These are phyloP conservation scores for Drosophila tristis DNA, from an alignment of 1,140 invertebrate genomes.

Conservation along the genomic window DNA sequence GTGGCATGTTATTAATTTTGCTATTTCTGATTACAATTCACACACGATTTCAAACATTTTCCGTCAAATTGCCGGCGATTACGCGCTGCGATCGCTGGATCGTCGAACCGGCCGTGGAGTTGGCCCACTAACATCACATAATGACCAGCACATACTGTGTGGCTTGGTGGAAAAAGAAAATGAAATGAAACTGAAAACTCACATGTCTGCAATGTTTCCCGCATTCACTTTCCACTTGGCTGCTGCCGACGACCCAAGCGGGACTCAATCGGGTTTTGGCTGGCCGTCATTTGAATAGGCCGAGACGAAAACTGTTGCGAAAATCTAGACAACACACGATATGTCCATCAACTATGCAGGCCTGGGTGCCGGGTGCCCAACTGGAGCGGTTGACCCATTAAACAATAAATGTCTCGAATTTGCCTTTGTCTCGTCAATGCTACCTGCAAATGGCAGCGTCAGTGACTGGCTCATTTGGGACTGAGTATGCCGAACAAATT, in stretches of 20 bases:
- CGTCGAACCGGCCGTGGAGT: conserved; percentile 57
- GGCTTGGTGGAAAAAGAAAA: conserved; percentile 24
- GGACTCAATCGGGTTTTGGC: conserved; percentile 26
- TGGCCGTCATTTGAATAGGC: conserved; percentile 77
- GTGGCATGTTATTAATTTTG: conserved; percentile 62
- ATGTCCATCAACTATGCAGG: conserved; percentile 21
- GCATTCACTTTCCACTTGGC: conserved; percentile 82
- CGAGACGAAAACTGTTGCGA: conserved; percentile 60
- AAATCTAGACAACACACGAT: conserved; percentile 38
- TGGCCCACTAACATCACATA: conserved; percentile 77
- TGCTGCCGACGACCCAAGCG: conserved; percentile 43
- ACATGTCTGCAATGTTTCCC: conserved; percentile 74
- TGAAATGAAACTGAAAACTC: conserved; percentile 64
- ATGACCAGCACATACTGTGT: conserved; percentile 48
- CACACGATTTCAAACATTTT: conserved; percentile 69
- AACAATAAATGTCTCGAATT: conserved; percentile 39
- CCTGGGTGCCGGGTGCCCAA: conserved; percentile 5
- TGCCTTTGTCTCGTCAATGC: conserved; percentile 22
- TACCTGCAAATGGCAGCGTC: conserved; percentile 25
- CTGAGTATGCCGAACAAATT: too few relatives aligned
- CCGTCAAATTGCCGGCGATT: conserved; percentile 74
- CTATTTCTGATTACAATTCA: conserved; percentile 69
- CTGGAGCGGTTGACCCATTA: conserved; percentile 56
- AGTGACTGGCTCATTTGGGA: conserved; percentile 31
- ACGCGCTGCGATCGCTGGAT: conserved; percentile 63